Evolutionary conservation across 2,113 vertebrate genomes (phyloP).

Genomic region (Crotalus viridis): DNA sequence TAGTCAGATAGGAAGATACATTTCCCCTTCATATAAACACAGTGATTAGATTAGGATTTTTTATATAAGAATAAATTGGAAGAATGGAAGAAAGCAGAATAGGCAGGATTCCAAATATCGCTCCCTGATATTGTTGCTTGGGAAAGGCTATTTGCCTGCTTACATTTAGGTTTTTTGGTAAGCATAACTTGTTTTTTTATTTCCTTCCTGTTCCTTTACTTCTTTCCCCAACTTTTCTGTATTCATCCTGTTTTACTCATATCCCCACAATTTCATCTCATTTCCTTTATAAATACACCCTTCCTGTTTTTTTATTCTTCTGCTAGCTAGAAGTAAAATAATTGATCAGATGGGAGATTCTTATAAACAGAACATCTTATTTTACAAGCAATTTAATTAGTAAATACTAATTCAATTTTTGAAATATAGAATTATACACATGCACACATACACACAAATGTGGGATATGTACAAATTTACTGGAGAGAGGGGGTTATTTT

Average conservation of each 20-base stretch:
- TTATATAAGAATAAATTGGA: not conserved
- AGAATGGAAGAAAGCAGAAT: not conserved
- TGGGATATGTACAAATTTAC: not conserved
- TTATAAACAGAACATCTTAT: not conserved
- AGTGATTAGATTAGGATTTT: not conserved
- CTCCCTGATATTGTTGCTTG: not conserved
- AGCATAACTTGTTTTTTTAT: not conserved
- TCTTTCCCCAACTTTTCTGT: not conserved
- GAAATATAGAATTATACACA: not conserved
- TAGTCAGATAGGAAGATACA: not conserved
- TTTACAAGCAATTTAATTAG: not conserved
- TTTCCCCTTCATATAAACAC: not conserved
- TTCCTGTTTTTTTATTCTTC: not conserved
- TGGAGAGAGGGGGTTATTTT: not conserved
- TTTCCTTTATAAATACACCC: not conserved
- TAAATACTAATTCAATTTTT: not conserved
- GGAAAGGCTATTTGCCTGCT: not conserved
- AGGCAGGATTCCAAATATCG: not conserved
- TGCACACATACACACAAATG: not conserved
- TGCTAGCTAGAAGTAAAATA: not conserved
- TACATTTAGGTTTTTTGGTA: not conserved
- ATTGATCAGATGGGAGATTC: not conserved
- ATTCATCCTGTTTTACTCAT: not conserved
- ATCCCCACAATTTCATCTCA: not conserved
- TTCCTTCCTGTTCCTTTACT: not conserved